Base-by-base conservation (phyloP, 2,888 invertebrate species). In the Megalurothrips usitatus region DNA sequence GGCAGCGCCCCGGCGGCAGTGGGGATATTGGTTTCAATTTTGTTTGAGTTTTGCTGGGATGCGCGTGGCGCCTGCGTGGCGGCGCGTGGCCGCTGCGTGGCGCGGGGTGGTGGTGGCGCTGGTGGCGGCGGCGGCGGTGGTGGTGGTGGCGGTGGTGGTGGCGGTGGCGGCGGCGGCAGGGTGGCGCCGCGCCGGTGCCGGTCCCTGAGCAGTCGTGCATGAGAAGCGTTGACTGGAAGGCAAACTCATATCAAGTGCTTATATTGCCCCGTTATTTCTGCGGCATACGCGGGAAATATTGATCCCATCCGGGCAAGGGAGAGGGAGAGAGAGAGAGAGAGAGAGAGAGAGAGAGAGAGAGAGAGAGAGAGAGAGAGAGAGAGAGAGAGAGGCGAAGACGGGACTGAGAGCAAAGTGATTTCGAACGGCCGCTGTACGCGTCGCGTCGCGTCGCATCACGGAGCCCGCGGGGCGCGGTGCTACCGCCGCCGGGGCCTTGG, bases 201-300 rank as follows among this genome's bases (percentile, higher is more conserved):
- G 58, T 17, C 68, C 23, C 11, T 58, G 68, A 12, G 68, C 68
- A 75, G 68, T 26, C 68, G 68, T 26, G 68, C 68, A 75, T 75
- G 68, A 75, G 26, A 23, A 26, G 68, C 68, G 26, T 26, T 26
- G 23, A 12, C 68, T 26, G 68, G 68, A 75, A 75, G 23, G 68
- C 68, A 75, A 75, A 75, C 68, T 75, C 68, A 75, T 75, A 75
- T 75, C 68, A 23, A 75, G 68, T 26, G 68, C 68, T 75, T 75
- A 75, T 75, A 75, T 75, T 75, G 68, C 68, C 68, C 68, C 68
- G n/a, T 75, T 75, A 43, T 75, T 26, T 23, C 26, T 75, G 68
- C 68, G 68, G 68, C 68, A 75, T 75, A 75, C 68, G 68, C 68
- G 68, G 68, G 23, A 75, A 75, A 75, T 75, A 75, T 75, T 75